phyloP scores from a whole-genome alignment of 2,113 vertebrate genomes.

The Electrona antarctica region DNA sequence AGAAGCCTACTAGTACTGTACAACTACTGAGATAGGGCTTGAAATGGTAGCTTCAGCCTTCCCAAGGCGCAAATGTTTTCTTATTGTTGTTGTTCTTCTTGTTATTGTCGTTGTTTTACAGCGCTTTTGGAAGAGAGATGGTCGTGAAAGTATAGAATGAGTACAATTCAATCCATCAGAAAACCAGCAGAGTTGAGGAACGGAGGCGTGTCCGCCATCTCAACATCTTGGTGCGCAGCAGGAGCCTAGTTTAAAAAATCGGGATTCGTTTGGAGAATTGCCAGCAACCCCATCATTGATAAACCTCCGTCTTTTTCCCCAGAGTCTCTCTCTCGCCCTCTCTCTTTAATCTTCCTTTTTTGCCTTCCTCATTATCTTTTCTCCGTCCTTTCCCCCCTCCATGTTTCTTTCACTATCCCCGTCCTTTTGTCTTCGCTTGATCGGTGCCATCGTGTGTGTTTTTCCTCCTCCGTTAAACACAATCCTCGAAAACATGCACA shows the following conservation, averaged over 20 bases:
- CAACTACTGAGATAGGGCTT: slow-evolving; percentile 76
- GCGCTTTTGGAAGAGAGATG: slow-evolving; percentile 72
- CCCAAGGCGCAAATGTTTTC: background rate
- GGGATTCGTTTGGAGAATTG: slow-evolving; percentile 84
- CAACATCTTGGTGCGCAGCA: slow-evolving; percentile 69
- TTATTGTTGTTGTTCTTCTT: no score
- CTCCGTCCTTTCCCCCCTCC: slow-evolving; percentile 20
- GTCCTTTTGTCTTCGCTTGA: slow-evolving; percentile 65
- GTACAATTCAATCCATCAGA: slow-evolving; percentile 72
- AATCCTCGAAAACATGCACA: slow-evolving; percentile 84
- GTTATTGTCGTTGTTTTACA: slow-evolving; percentile 51
- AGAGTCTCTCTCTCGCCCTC: slow-evolving; percentile 18
- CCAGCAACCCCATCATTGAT: slow-evolving; percentile 84
- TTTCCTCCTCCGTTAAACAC: slow-evolving; percentile 53
- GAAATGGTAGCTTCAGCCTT: slow-evolving; percentile 70
- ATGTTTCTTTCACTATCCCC: slow-evolving; percentile 36
- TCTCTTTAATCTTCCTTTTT: no score
- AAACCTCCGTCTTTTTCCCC: slow-evolving; percentile 66
- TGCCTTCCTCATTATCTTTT: slow-evolving; percentile 7
- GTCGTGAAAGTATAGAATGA: slow-evolving; percentile 72
- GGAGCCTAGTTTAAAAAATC: slow-evolving; percentile 61
- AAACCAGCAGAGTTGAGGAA: slow-evolving; percentile 71
- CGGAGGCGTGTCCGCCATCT: slow-evolving; percentile 68
- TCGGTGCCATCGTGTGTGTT: slow-evolving; percentile 64
- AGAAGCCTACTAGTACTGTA: slow-evolving; percentile 68